These are phyloP conservation scores for Tribolium castaneum DNA, from an alignment of 1,140 invertebrate species.

Conservation along the genomic window DNA sequence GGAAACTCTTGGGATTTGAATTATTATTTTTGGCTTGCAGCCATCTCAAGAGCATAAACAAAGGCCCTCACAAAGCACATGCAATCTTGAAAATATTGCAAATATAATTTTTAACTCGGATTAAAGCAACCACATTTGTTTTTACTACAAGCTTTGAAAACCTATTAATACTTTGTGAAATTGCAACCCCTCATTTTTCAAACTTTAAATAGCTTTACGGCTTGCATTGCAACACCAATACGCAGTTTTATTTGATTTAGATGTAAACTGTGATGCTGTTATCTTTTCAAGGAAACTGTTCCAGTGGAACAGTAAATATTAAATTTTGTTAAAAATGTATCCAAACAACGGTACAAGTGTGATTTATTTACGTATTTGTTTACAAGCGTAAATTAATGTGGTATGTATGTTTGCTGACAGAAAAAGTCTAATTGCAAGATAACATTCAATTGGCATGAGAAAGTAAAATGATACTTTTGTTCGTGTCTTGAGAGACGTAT, in stretches of 20 bases:
- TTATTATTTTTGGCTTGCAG: conserved; percentile 1
- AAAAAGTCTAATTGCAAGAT: neutral
- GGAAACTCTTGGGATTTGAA: neutral
- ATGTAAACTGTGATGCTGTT: neutral
- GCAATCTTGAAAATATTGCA: neutral
- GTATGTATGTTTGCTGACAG: too few relatives aligned
- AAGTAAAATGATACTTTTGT: too few relatives aligned
- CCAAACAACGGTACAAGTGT: neutral
- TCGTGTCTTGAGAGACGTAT: neutral
- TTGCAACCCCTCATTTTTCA: neutral
- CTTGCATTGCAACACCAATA: neutral
- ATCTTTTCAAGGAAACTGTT: conserved; percentile 6
- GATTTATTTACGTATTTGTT: neutral
- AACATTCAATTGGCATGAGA: neutral
- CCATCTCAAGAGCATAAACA: too few relatives aligned
- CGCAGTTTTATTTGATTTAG: neutral
- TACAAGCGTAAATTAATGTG: too few relatives aligned
- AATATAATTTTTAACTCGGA: too few relatives aligned
- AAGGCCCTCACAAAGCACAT: neutral
- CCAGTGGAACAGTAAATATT: conserved; percentile 13
- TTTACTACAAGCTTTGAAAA: too few relatives aligned
- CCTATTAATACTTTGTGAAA: neutral
- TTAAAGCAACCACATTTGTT: too few relatives aligned
- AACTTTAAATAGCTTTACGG: neutral
- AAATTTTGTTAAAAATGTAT: neutral